Evolutionary conservation across 2,888 invertebrate genomes (phyloP), one percentile per base, ranked within the genome.

Genomic region (Drosophila basisetae): DNA sequence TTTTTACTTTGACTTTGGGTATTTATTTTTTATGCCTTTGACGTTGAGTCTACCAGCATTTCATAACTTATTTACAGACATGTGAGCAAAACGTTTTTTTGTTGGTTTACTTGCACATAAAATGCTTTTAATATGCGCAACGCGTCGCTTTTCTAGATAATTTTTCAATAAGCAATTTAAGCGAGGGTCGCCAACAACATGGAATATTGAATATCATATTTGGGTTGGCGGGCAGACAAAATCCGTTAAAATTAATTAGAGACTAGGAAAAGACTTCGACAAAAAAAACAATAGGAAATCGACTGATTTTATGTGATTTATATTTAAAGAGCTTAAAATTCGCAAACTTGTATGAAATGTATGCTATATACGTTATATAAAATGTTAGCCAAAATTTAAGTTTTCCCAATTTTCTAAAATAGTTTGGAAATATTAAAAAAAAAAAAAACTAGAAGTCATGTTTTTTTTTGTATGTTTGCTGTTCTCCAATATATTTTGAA

Each of bases 81-180:
- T 71, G 70, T 49, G 56, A 54, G 22, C 28, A 43, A 43, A 43
- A 43, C 33, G 31, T 33, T 53, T n/a, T 62, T 47, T 59, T 41
- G 60, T 53, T 52, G 16, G 7, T 53, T 31, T 54, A 47, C 39
- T 35, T 53, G 55, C 58, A 60, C 60, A 70, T 50, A 73, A 84
- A 78, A 73, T 62, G 33, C 58, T 73, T 80, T 87, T 78, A 83
- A 78, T 83, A 88, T 88, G 74, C 81, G 47, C 56, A 66, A 55
- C 70, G 61, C 72, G 77, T 69, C 60, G 68, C 54, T 50, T 61
- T 61, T 59, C 50, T 47, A 58, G 49, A 52, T 65, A 49, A 80
- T 70, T 74, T 80, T 80, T 74, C 73, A 80, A 80, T 80, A 68
- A 71, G 67, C 71, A 58, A 79, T 77, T 79, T 77, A 50, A 33